A percentile compares a stretch with the other conserved stretches of the same genome.
phyloP scores from a whole-genome alignment of 2,113 vertebrate species.

The Cyprinodon brontotheroides region DNA sequence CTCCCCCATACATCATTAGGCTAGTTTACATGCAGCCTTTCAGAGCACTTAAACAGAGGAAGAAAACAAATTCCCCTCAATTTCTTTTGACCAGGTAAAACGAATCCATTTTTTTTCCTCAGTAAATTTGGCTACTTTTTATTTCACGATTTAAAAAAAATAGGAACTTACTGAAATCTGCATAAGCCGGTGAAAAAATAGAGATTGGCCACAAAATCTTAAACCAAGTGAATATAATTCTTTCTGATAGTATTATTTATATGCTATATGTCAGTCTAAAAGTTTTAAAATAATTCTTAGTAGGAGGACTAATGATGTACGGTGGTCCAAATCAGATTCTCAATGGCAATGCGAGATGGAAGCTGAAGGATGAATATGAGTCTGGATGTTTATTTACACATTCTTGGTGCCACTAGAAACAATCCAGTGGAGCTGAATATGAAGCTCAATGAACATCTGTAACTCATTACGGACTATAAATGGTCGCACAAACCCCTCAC shows the following conservation, averaged over 20 bases:
- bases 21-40: no score
- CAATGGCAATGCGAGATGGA: conserved; percentile 31
- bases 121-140: no score
- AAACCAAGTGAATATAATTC: not conserved
- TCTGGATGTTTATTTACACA: conserved; percentile 59
- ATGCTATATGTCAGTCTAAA: not conserved
- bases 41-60: no score
- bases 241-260: not conserved
- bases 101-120: no score
- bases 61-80: no score
- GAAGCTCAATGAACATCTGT: conserved; percentile 71
- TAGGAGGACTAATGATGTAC: conserved; percentile 43
- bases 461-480: conserved; percentile 38
- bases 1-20: no score
- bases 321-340: conserved; percentile 50
- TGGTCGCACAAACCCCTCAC: conserved; percentile 41
- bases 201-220: not conserved
- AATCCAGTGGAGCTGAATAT: conserved; percentile 52
- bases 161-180: no score
- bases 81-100: no score
- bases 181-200: no score
- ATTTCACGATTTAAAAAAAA: no score
- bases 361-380: conserved; percentile 32
- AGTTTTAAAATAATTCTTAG: conserved; percentile 16
- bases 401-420: conserved; percentile 48